phyloP scores from a whole-genome alignment of 92 coral and sea anemone species.

The Parazoanthus atlanticus region DNA sequence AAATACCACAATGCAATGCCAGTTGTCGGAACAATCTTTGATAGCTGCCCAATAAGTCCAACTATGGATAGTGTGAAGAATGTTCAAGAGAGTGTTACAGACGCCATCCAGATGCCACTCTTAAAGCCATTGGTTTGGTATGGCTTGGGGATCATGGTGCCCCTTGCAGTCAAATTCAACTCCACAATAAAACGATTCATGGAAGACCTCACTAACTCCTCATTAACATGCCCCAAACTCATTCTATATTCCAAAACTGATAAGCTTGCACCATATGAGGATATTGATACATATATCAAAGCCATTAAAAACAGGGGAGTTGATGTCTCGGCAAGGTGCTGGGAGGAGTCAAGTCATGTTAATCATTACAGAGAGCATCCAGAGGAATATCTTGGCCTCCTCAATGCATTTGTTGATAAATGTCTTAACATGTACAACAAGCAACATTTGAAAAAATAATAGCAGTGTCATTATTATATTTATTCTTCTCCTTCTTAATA shows the following conservation, averaged over 20 bases:
- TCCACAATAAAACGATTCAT: slow-evolving; percentile 68
- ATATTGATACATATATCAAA: slow-evolving; percentile 64
- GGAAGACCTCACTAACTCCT: slow-evolving; percentile 53
- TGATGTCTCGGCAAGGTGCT: slow-evolving; percentile 67
- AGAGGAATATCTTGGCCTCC: slow-evolving; percentile 67
- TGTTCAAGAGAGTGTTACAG: slow-evolving; percentile 79
- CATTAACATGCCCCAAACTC: slow-evolving; percentile 69
- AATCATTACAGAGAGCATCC: slow-evolving; percentile 87
- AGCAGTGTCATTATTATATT: not conserved
- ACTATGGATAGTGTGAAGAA: slow-evolving; percentile 67
- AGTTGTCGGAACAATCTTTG: slow-evolving; percentile 89
- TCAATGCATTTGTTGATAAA: slow-evolving; percentile 68
- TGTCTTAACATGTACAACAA: slow-evolving; percentile 54
- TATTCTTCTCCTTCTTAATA: not conserved
- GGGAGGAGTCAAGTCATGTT: slow-evolving; percentile 90
- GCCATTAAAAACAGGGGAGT: slow-evolving; percentile 71
- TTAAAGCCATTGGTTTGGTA: slow-evolving; percentile 63
- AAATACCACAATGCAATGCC: slow-evolving; percentile 58
- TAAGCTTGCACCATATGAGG: slow-evolving; percentile 70
- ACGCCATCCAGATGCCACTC: slow-evolving; percentile 64
- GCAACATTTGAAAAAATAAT: not conserved
- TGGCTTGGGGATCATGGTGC: slow-evolving; percentile 58
- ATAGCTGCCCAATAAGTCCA: slow-evolving; percentile 90
- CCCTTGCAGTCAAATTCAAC: slow-evolving; percentile 64
- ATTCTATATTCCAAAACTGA: slow-evolving; percentile 84